These are phyloP conservation scores for Acipenser ruthenus DNA, from an alignment of 2,797 vertebrate species.

Conservation along the genomic window DNA sequence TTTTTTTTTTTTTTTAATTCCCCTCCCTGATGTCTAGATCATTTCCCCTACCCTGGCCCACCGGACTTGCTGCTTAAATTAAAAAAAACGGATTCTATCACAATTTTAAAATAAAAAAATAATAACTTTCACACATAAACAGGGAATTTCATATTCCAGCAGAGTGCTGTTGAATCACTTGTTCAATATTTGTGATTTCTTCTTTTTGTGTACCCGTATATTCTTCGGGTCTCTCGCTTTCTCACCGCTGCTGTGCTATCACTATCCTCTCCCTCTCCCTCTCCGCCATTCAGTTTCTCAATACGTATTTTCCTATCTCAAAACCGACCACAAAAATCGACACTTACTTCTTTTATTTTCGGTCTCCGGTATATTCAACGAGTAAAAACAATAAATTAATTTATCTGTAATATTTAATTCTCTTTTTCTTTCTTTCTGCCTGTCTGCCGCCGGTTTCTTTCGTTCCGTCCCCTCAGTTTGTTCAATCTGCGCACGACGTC, in stretches of 20 bases:
- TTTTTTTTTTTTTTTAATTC: background rate
- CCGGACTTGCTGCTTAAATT: background rate
- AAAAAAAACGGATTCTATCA: background rate
- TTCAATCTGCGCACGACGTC: constrained; percentile 12
- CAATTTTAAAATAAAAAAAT: background rate
- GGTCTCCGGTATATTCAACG: background rate
- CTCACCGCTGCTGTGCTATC: background rate
- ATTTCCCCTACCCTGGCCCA: background rate
- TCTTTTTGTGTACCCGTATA: too few species aligned
- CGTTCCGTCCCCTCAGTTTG: constrained; percentile 14
- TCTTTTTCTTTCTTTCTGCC: constrained; percentile 6
- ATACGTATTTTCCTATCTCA: background rate
- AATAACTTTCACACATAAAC: background rate
- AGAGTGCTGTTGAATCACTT: constrained; percentile 17
- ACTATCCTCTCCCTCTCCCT: background rate
- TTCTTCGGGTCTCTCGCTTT: too few species aligned
- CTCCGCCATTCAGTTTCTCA: constrained; percentile 14
- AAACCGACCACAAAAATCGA: background rate
- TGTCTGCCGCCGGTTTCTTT: constrained; percentile 14
- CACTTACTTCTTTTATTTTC: constrained; percentile 12
- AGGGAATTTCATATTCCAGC: background rate
- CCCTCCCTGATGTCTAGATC: background rate
- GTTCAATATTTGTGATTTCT: too few species aligned
- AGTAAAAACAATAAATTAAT: background rate
- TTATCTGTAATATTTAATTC: background rate